phyloP scores from a whole-genome alignment of 2,797 vertebrate species.

The Pangasius macronema region DNA sequence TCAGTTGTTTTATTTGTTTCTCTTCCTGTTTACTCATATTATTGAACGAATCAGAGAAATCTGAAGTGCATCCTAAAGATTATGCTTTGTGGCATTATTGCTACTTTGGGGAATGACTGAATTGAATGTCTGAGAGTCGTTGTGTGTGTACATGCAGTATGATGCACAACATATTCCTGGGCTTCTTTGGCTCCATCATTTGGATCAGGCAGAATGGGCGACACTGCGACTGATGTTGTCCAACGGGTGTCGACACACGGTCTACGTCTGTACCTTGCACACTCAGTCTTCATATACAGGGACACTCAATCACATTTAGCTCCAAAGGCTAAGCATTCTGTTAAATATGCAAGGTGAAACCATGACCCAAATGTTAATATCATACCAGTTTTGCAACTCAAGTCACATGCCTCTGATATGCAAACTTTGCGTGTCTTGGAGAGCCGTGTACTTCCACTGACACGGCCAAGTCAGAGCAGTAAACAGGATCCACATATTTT shows the following conservation, averaged over 20 bases:
- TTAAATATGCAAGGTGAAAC: constrained; percentile 37
- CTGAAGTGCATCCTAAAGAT: background rate
- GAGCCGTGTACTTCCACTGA: background rate
- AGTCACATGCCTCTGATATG: background rate
- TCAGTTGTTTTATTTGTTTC: background rate
- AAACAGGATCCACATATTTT: background rate
- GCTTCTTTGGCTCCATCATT: background rate
- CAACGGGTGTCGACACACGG: too few relatives aligned
- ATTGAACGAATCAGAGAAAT: background rate
- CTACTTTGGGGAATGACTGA: background rate
- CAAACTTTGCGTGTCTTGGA: background rate
- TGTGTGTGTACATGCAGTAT: background rate
- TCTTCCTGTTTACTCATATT: background rate
- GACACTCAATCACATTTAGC: constrained; percentile 14
- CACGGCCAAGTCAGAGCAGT: background rate
- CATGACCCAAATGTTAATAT: constrained; percentile 35
- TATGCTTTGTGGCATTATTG: background rate
- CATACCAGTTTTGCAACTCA: constrained; percentile 12
- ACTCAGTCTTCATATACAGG: constrained; percentile 8
- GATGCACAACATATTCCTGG: background rate
- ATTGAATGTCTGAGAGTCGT: background rate
- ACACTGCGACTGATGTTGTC: too few relatives aligned
- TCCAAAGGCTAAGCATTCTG: constrained; percentile 11
- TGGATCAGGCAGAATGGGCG: too few relatives aligned
- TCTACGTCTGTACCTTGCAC: too few relatives aligned